A percentile compares a stretch with the other conserved stretches of the same genome.
Evolutionary conservation across 1,140 invertebrate species (phyloP).

Genomic region (Penaeus indicus): DNA sequence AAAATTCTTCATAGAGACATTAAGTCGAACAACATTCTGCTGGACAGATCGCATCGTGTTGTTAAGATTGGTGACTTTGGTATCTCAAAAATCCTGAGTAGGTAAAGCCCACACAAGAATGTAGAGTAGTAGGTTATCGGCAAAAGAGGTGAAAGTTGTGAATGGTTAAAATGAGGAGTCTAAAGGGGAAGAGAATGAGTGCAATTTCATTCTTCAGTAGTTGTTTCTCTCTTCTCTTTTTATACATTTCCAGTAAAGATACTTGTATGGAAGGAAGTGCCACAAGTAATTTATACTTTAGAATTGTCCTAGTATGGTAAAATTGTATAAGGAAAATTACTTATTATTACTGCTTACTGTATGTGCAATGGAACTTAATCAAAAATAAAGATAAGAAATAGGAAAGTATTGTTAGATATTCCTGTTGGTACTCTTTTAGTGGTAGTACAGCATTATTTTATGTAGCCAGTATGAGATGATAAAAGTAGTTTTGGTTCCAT

Average conservation of each 20-base stretch:
- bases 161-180: neutral
- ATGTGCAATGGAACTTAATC: no score
- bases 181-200: neutral
- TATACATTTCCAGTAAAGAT: neutral
- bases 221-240: neutral
- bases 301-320: no score
- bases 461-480: no score
- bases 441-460: no score
- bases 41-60: slow-evolving; percentile 77
- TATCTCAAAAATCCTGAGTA: slow-evolving; percentile 77
- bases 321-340: no score
- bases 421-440: no score
- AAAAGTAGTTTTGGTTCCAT: no score
- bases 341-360: no score
- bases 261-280: no score
- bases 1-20: slow-evolving; percentile 82
- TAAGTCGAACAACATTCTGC: slow-evolving; percentile 83
- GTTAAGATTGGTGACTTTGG: slow-evolving; percentile 86
- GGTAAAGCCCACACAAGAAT: slow-evolving; percentile 42
- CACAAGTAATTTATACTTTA: no score
- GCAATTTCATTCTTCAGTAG: neutral
- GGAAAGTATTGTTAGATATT: no score
- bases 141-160: neutral
- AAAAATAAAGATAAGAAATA: no score
- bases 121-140: neutral